phyloP scores from a whole-genome alignment of 2,888 invertebrate genomes.

The Hemithea aestivaria region DNA sequence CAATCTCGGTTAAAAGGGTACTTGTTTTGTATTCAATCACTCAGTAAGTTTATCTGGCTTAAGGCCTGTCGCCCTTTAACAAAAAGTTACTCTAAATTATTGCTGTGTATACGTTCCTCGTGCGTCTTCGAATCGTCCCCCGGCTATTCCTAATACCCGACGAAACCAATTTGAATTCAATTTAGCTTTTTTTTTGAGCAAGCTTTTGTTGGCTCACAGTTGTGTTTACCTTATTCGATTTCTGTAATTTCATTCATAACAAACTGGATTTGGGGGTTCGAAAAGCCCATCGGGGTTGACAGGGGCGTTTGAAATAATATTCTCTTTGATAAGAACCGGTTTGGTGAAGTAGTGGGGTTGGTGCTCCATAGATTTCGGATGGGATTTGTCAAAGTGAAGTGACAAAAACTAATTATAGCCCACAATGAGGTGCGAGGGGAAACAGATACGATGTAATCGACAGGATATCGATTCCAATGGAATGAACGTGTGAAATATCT shows the following conservation, averaged over 20 bases:
- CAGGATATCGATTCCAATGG: slow-evolving; percentile 48
- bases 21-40: slow-evolving; percentile 43
- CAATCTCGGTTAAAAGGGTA: not conserved
- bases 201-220: slow-evolving; percentile 78
- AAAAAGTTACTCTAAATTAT: slow-evolving; percentile 73
- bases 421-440: slow-evolving; percentile 61
- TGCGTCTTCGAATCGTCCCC: slow-evolving; percentile 68
- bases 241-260: slow-evolving; percentile 80
- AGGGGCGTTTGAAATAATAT: slow-evolving; percentile 79
- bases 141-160: slow-evolving; percentile 75
- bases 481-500: slow-evolving; percentile 19
- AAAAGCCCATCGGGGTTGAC: slow-evolving; percentile 75
- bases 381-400: slow-evolving; percentile 76
- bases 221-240: slow-evolving; percentile 80
- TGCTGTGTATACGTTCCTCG: slow-evolving; percentile 56
- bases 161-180: slow-evolving; percentile 80
- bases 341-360: slow-evolving; percentile 62
- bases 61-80: slow-evolving; percentile 57
- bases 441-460: slow-evolving; percentile 46
- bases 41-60: slow-evolving; percentile 50
- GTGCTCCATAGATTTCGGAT: slow-evolving; percentile 53
- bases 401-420: slow-evolving; percentile 76
- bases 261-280: slow-evolving; percentile 77
- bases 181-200: slow-evolving; percentile 76
- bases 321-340: slow-evolving; percentile 78